Evolutionary conservation across 1,140 invertebrate species (phyloP), one percentile per base, ranked within the genome.

Genomic region (Diabrotica undecimpunctata): DNA sequence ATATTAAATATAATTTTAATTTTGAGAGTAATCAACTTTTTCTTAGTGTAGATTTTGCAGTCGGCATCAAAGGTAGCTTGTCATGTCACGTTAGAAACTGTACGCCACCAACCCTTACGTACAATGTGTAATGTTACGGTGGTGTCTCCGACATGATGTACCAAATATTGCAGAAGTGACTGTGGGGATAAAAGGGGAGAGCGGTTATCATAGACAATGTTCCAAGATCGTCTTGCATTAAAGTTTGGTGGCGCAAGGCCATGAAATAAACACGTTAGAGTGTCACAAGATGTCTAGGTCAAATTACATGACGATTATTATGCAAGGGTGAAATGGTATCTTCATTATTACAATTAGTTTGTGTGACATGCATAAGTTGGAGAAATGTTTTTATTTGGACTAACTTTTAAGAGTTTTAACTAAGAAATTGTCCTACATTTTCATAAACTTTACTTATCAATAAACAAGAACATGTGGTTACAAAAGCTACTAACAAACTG

Each of bases 121-220:
- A 46, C 41, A 46, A 46, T 46, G 41, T 8, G 41, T 46, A 46
- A 46, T 46, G 41, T 46, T 46, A 46, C 41, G 41, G 41, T 46
- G 41, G 41, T 46, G n/a, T 46, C 41, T 46, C 41, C n/a, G 41
- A 46, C 41, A 46, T n/a, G 41, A 46, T 46, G 41, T 46, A 46
- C 41, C n/a, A 46, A 46, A 46, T 6, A 46, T 46, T 46, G 41
- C n/a, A n/a, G 41, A n/a, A n/a, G 8, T 46, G 41, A 46, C 25
- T 25, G 41, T 46, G 41, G 41, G n/a, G n/a, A 46, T n/a, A n/a
- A 46, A 46, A 46, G 41, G n/a, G 41, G 41, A 46, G n/a, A 46
- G 41, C 41, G 41, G 41, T 46, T 46, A 10, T n/a, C 8, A n/a
- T 8, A 46, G 8, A 46, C 41, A 46, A 46, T n/a, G 41, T 46